These are phyloP conservation scores for Halisarca cf. caerulea DNA, from an alignment of 37 sponge, comb jelly and placozoan species.

Conservation along the genomic window DNA sequence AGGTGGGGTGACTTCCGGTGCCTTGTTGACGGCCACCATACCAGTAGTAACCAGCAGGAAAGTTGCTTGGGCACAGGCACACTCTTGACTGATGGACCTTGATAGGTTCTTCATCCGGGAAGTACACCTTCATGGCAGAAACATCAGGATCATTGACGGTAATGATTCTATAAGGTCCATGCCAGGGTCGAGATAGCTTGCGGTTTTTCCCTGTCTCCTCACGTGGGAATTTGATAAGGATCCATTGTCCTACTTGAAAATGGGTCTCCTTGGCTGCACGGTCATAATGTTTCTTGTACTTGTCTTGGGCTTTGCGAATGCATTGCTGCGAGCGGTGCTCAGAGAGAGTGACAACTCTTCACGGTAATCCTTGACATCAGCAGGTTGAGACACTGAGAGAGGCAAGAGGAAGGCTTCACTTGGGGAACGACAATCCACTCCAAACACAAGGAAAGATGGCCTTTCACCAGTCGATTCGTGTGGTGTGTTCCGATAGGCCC, in stretches of 20 bases:
- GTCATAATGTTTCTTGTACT: slow-evolving; percentile 38
- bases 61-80: slow-evolving; percentile 24
- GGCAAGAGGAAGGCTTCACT: slow-evolving; percentile 47
- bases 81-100: slow-evolving; percentile 49
- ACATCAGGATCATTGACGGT: slow-evolving; percentile 25
- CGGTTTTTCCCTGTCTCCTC: slow-evolving; percentile 32
- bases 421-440: slow-evolving; percentile 48
- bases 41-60: slow-evolving; percentile 63
- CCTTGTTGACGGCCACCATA: slow-evolving; percentile 19
- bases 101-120: slow-evolving; percentile 32
- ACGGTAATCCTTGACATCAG: slow-evolving; percentile 31
- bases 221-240: slow-evolving; percentile 40
- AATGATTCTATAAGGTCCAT: slow-evolving; percentile 45
- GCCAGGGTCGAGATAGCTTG: slow-evolving; percentile 46
- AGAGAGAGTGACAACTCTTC: slow-evolving; percentile 40
- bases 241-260: slow-evolving; percentile 30
- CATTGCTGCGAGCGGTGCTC: background rate
- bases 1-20: slow-evolving; percentile 7
- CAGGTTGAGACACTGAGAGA: background rate
- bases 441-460: slow-evolving; percentile 51
- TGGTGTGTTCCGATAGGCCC: slow-evolving; percentile 57
- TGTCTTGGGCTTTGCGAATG: slow-evolving; percentile 33
- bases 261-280: background rate
- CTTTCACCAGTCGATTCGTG: slow-evolving; percentile 57
- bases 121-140: slow-evolving; percentile 45